These are phyloP conservation scores for Burhinus bistriatus DNA, from an alignment of 2,113 vertebrate genomes.

Conservation along the genomic window DNA sequence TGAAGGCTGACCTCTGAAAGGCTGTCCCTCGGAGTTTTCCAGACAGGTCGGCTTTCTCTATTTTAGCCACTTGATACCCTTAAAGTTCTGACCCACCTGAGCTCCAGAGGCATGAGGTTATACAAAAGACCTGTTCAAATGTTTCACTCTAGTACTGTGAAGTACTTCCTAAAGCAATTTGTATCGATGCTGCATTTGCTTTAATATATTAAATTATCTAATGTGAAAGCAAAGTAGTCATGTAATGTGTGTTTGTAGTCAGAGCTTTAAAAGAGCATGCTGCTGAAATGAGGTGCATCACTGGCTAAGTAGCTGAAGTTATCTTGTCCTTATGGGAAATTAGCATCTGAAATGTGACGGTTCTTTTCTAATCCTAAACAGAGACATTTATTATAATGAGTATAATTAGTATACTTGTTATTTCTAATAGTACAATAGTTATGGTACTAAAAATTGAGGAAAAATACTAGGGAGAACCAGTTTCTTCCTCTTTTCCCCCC, in stretches of 20 bases:
- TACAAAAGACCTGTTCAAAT: not conserved
- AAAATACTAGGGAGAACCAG: not conserved
- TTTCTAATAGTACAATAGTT: not conserved
- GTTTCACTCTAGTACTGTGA: not conserved
- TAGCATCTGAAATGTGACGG: not conserved
- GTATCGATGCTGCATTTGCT: not conserved
- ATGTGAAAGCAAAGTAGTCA: not conserved
- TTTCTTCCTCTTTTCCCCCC: rapidly evolving
- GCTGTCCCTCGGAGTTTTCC: not conserved
- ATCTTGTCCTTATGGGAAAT: not conserved
- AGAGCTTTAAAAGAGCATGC: not conserved
- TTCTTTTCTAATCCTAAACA: not conserved
- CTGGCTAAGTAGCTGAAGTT: not conserved
- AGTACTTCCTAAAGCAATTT: not conserved
- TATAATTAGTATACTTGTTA: not conserved
- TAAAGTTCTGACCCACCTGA: not conserved
- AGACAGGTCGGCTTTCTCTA: not conserved
- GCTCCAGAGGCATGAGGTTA: not conserved
- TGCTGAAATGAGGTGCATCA: rapidly evolving
- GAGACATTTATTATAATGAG: not conserved
- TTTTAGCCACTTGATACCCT: too few relatives aligned
- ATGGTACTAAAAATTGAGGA: not conserved
- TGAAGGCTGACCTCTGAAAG: not conserved
- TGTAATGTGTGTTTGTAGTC: not conserved
- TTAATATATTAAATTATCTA: not conserved